Conservation (phyloP, 2,797 vertebrate species). For the Halcyon chelicuti region DNA sequence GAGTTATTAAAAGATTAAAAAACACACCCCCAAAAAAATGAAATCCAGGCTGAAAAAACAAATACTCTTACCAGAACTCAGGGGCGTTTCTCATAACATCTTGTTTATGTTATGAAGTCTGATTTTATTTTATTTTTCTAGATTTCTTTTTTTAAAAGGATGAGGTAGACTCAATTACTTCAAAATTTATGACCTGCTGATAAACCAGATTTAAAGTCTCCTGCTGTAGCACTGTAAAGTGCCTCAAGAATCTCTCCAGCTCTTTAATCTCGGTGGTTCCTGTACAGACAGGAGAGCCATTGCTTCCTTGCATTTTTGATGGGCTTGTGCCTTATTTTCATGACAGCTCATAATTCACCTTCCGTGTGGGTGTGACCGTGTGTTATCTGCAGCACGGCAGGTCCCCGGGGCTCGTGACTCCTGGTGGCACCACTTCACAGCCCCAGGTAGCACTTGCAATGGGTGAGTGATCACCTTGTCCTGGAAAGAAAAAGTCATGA, state of each 20-base stretch:
- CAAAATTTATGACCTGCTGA: neutral
- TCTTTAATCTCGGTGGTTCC: neutral
- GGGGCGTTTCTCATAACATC: constrained; percentile 27
- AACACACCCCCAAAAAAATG: neutral
- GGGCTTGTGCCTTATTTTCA: fast-evolving
- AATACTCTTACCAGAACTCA: constrained; percentile 15
- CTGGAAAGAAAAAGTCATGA: neutral
- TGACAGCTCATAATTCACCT: neutral
- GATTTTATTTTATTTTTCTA: neutral
- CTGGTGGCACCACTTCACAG: neutral
- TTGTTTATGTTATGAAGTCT: constrained; percentile 32
- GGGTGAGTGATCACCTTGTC: neutral
- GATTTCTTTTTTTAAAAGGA: neutral
- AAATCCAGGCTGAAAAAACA: constrained; percentile 43
- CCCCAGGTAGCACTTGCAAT: neutral
- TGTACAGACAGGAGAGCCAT: neutral
- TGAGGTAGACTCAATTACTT: neutral
- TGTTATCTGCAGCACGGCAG: neutral
- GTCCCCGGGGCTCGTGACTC: neutral
- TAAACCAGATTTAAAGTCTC: neutral
- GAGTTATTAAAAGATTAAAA: constrained; percentile 64
- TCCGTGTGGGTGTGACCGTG: neutral
- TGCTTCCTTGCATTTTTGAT: neutral
- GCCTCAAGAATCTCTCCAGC: neutral
- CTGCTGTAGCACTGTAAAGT: neutral